Evolutionary conservation across 2,888 invertebrate species (phyloP).

Genomic region (Harpagoxenus sublaevis): DNA sequence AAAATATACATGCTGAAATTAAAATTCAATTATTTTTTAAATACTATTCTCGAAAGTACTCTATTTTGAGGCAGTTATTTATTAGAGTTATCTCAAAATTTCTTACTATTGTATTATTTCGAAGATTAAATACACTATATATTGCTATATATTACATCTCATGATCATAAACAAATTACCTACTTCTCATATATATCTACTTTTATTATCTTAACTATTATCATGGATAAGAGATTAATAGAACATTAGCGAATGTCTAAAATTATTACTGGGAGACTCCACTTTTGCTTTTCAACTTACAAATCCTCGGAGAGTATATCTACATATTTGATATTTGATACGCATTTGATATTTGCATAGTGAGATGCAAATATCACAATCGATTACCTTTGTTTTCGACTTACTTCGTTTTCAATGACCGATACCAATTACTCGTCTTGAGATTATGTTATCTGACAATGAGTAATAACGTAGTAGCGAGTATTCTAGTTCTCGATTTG

Average conservation of each 20-base stretch:
- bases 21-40: neutral
- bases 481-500: neutral
- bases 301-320: neutral
- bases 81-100: neutral
- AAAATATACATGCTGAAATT: neutral
- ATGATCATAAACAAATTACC: neutral
- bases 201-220: neutral
- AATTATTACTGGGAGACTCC: neutral
- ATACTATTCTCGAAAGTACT: neutral
- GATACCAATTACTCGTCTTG: neutral
- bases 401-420: no score
- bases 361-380: neutral
- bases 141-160: no score
- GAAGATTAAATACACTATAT: neutral
- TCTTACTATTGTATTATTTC: neutral
- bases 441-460: neutral
- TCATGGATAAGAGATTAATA: neutral
- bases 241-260: neutral
- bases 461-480: neutral
- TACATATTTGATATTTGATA: neutral
- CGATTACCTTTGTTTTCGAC: neutral
- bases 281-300: neutral
- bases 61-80: neutral
- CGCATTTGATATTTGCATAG: neutral
- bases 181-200: neutral